These are phyloP conservation scores for Oryzias curvinotus DNA, from an alignment of 2,113 vertebrate species.

Conservation along the genomic window DNA sequence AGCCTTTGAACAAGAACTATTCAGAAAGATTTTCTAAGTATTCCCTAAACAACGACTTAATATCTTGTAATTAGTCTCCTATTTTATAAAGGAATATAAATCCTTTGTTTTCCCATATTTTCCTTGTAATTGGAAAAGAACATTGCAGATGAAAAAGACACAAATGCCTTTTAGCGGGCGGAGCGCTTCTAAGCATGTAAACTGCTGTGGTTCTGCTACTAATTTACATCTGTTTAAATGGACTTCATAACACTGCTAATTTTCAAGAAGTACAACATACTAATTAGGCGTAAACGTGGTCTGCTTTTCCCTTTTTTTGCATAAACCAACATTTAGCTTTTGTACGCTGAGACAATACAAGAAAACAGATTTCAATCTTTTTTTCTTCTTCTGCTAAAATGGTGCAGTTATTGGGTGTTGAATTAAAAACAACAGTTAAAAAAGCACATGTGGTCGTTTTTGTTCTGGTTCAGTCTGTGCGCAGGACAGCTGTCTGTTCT, in stretches of 20 bases:
- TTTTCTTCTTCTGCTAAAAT: slow-evolving; percentile 32
- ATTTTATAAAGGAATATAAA: slow-evolving; percentile 55
- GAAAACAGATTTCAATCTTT: not conserved
- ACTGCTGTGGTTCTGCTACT: slow-evolving; percentile 19
- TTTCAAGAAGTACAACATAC: slow-evolving; percentile 39
- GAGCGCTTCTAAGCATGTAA: slow-evolving; percentile 35
- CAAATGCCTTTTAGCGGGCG: slow-evolving; percentile 33
- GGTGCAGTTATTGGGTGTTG: slow-evolving; percentile 22
- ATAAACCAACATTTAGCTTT: slow-evolving; percentile 38
- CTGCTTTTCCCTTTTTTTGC: slow-evolving; percentile 14
- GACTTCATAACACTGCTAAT: slow-evolving; percentile 46
- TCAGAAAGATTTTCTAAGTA: slow-evolving; percentile 52
- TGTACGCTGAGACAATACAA: slow-evolving; percentile 24
- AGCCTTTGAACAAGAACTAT: slow-evolving; percentile 62
- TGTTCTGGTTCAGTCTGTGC: slow-evolving; percentile 44
- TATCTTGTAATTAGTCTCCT: slow-evolving; percentile 65
- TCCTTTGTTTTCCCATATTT: slow-evolving; percentile 27
- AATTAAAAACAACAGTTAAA: slow-evolving; percentile 50
- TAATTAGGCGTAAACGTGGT: slow-evolving; percentile 38
- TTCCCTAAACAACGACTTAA: slow-evolving; percentile 62
- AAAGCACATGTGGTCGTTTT: slow-evolving; percentile 44
- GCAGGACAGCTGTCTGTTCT: slow-evolving; percentile 69
- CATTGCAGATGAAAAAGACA: slow-evolving; percentile 37
- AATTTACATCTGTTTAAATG: slow-evolving; percentile 43
- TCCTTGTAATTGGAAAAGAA: slow-evolving; percentile 32